Percentiles rank a stretch among this genome's conserved stretches.
phyloP scores from a whole-genome alignment of 2,888 invertebrate species.

The Polydrusus pterygomalis region DNA sequence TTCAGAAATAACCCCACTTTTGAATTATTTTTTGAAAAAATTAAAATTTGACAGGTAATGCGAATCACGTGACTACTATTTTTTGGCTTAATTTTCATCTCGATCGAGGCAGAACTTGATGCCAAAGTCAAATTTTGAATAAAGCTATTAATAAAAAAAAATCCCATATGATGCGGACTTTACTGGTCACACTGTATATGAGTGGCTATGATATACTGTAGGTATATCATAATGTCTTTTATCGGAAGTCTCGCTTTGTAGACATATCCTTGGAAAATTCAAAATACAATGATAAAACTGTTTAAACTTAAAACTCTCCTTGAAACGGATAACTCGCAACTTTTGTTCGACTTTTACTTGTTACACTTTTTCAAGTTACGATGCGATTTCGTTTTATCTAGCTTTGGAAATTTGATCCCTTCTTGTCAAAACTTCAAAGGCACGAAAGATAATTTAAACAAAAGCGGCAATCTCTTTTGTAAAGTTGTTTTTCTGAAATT shows the following conservation, averaged over 20 bases:
- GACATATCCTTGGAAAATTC: not conserved
- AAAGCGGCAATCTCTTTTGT: constrained; percentile 28
- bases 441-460: constrained; percentile 27
- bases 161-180: too few relatives aligned
- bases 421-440: constrained; percentile 20
- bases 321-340: constrained; percentile 20
- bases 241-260: not conserved
- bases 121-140: too few relatives aligned
- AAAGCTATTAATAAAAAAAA: too few relatives aligned
- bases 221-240: not conserved
- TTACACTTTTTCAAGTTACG: constrained; percentile 33
- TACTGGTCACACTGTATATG: too few relatives aligned
- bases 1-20: too few relatives aligned
- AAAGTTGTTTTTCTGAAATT: constrained; percentile 10
- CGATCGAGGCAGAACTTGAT: too few relatives aligned
- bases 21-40: too few relatives aligned
- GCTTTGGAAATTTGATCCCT: constrained; percentile 30
- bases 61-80: too few relatives aligned
- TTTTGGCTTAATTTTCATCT: too few relatives aligned
- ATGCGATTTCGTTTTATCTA: constrained; percentile 36
- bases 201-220: too few relatives aligned
- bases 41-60: too few relatives aligned
- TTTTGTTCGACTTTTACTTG: constrained; percentile 32
- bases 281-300: constrained; percentile 20
- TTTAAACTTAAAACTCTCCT: not conserved